These are phyloP conservation scores for Philopotamus ludificatus DNA, from an alignment of 1,140 invertebrate genomes.

Conservation along the genomic window DNA sequence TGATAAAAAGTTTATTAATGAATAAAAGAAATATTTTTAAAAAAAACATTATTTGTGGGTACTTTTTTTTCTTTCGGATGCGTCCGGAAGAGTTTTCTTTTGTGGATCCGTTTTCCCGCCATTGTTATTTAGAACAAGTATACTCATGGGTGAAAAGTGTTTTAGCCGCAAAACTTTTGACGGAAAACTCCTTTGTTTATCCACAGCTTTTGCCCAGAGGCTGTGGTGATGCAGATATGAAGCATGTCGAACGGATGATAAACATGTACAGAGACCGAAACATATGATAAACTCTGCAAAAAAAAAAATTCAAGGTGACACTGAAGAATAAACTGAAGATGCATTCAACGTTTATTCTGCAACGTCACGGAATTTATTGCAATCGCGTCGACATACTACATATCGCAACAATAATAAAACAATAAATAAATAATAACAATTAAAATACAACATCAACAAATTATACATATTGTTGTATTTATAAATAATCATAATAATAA, in stretches of 20 bases:
- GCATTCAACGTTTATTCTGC: neutral
- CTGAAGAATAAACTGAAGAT: neutral
- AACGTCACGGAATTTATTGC: no score
- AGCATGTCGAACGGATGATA: neutral
- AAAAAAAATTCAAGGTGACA: no score
- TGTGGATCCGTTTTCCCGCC: neutral
- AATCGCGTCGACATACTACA: no score
- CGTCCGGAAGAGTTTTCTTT: constrained; percentile 1
- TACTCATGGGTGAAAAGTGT: constrained; percentile 10
- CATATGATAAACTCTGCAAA: no score
- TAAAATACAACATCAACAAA: neutral
- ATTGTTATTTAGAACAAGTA: neutral
- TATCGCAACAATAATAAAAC: no score
- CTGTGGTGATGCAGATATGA: neutral
- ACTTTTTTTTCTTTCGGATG: constrained; percentile 1
- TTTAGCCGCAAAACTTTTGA: constrained; percentile 7
- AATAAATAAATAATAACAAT: no score
- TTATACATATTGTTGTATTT: neutral
- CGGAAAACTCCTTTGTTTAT: constrained; percentile 5
- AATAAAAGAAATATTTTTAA: neutral
- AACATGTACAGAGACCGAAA: no score
- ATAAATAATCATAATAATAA: neutral
- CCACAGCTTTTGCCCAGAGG: neutral
- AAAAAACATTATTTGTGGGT: neutral
- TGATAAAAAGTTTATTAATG: neutral